These are phyloP conservation scores for Ceratina calcarata DNA, from an alignment of 1,140 invertebrate genomes.

Conservation along the genomic window DNA sequence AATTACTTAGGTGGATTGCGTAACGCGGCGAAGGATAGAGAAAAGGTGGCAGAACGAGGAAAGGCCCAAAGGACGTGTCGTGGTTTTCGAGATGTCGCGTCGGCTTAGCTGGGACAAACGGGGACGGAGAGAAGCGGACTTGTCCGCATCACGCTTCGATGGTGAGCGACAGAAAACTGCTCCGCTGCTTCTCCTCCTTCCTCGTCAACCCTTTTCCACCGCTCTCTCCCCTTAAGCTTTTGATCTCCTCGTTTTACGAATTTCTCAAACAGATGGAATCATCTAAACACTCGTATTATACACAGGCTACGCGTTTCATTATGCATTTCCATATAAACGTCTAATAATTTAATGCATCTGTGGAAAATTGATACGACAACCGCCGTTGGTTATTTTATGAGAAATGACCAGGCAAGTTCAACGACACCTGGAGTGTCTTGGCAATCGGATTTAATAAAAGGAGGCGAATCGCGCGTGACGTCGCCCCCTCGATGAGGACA, in stretches of 20 bases:
- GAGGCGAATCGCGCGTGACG: not conserved
- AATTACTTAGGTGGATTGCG: constrained; percentile 26
- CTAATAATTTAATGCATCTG: no score
- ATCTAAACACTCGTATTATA: no score
- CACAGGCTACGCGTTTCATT: no score
- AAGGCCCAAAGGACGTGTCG: constrained; percentile 74
- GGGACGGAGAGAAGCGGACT: constrained; percentile 72
- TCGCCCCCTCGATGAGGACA: constrained; percentile 12
- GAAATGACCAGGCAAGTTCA: no score
- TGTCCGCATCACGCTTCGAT: constrained; percentile 78
- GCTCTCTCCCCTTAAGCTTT: not conserved
- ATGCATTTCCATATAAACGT: no score
- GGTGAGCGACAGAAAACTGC: constrained; percentile 57
- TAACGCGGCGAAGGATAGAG: constrained; percentile 47
- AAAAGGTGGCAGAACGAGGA: constrained; percentile 27
- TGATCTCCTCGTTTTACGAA: not conserved
- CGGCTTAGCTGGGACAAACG: constrained; percentile 75
- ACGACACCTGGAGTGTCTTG: not conserved
- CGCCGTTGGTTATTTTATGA: not conserved
- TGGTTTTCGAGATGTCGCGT: constrained; percentile 78
- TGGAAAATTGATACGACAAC: no score
- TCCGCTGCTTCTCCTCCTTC: constrained; percentile 47
- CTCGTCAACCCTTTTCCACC: constrained; percentile 17
- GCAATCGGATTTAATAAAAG: not conserved
- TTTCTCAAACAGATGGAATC: no score